phyloP scores from a whole-genome alignment of 2,888 invertebrate genomes.

The Drosophila demipolita region DNA sequence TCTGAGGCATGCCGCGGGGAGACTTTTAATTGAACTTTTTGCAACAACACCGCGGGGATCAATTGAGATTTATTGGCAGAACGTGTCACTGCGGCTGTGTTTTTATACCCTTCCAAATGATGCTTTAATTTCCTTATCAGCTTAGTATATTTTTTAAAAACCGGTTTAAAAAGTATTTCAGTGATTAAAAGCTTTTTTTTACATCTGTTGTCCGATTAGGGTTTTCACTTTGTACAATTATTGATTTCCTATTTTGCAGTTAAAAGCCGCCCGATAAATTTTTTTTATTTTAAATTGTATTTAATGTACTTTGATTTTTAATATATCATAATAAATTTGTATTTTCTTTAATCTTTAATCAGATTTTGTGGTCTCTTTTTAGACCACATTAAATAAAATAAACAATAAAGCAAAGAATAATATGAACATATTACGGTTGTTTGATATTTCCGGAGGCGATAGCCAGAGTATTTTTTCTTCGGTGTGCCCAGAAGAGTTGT shows the following conservation, averaged over 20 bases:
- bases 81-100: slow-evolving; percentile 62
- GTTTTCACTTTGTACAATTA: not conserved
- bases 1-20: slow-evolving; percentile 45
- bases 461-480: not conserved
- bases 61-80: slow-evolving; percentile 79
- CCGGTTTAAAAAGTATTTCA: not conserved
- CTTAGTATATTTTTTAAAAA: not conserved
- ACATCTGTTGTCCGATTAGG: too few relatives aligned
- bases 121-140: not conserved
- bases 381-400: not conserved
- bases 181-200: not conserved
- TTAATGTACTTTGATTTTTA: not conserved
- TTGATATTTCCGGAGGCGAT: not conserved
- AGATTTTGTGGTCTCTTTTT: not conserved
- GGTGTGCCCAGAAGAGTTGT: not conserved
- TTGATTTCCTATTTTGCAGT: not conserved
- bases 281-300: not conserved
- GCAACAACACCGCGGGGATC: slow-evolving; percentile 77
- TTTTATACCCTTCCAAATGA: not conserved
- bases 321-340: not conserved
- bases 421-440: not conserved
- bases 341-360: not conserved
- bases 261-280: not conserved
- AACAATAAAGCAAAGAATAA: not conserved
- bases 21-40: slow-evolving; percentile 78